A percentile compares a stretch with the other conserved stretches of the same genome.
Evolutionary conservation across 2,113 vertebrate genomes (phyloP).

Genomic region (Anser brachyrhynchus): DNA sequence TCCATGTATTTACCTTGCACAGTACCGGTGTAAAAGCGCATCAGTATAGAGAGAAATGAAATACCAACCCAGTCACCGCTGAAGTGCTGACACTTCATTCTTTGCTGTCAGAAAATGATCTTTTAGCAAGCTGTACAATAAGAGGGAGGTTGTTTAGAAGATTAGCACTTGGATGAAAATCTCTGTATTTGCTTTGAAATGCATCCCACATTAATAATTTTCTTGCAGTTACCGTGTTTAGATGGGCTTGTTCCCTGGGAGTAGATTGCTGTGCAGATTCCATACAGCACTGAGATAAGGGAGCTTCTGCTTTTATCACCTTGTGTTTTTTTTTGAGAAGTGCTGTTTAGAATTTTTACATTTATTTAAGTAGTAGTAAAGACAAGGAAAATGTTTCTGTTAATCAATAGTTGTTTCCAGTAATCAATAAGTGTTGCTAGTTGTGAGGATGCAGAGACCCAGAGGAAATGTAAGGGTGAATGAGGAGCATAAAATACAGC

Average conservation of each 20-base stretch:
- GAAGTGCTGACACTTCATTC: background rate
- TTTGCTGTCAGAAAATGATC: background rate
- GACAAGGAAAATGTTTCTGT: background rate
- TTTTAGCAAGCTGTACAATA: background rate
- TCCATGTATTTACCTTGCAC: accelerated
- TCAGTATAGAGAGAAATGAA: background rate
- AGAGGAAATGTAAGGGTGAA: background rate
- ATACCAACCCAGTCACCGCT: background rate
- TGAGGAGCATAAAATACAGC: background rate
- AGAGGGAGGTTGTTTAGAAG: background rate
- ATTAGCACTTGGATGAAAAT: background rate
- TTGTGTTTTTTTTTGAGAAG: background rate
- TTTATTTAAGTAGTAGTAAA: background rate
- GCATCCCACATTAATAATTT: background rate
- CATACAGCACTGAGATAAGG: background rate
- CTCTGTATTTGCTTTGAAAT: slow-evolving; percentile 13
- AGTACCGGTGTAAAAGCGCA: background rate
- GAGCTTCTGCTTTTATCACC: background rate
- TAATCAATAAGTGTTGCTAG: background rate
- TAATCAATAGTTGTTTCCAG: too few relatives aligned
- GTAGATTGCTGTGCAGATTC: background rate
- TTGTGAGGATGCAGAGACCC: background rate
- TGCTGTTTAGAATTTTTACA: background rate
- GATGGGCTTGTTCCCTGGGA: background rate
- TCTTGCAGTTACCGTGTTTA: background rate